Base-by-base conservation (phyloP, 2,888 invertebrate genomes). In the Blastobasis adustella region DNA sequence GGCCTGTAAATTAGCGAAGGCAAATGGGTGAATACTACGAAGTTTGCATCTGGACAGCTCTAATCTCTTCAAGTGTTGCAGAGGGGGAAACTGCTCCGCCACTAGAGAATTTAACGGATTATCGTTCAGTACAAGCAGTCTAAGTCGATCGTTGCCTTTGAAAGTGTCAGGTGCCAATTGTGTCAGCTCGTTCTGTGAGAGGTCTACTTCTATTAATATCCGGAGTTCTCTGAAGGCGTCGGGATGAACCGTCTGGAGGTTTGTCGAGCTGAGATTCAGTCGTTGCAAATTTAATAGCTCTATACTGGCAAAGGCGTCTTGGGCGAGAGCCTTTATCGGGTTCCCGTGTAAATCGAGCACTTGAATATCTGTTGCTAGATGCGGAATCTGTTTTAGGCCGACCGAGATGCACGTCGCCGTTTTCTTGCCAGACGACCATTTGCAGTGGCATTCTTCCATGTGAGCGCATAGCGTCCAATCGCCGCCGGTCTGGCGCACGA, bases 371-470 rank as follows among this genome's bases (percentile, higher is more conserved):
- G 85, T 62, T 10, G 82, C 81, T 57, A 89, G 68, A 57, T 73
- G 71, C 43, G 97, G 97, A 40, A 97, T 89, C 49, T 91, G 89
- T 50, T 91, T 92, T 56, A 96, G 90, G 23, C 93, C 93, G 42
- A 94, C 93, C 57, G 94, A 92, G 54, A 92, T 91, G 79, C 97
- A 97, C 47, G 95, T 90, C 7, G 96, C 96, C 4, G 95, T 95
- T 78, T 95, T 96, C 79, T 97, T 97, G 50, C 96, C 96, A 46
- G 94, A 94, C 5, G 94, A 94, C 97, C 97, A 97, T 84, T 96
- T 96, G 91, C 97, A 97, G 65, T 93, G 92, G 76, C 97, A 97
- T 65, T 93, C 92, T 60, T 74, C 59, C 50, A 87, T 79, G 50
- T 92, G 89, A 58, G 94, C 95, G 77, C 96, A 96, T 78, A 93